These are phyloP conservation scores for Nyleta sp. DNA, from an alignment of 2,888 invertebrate species.

Conservation along the genomic window DNA sequence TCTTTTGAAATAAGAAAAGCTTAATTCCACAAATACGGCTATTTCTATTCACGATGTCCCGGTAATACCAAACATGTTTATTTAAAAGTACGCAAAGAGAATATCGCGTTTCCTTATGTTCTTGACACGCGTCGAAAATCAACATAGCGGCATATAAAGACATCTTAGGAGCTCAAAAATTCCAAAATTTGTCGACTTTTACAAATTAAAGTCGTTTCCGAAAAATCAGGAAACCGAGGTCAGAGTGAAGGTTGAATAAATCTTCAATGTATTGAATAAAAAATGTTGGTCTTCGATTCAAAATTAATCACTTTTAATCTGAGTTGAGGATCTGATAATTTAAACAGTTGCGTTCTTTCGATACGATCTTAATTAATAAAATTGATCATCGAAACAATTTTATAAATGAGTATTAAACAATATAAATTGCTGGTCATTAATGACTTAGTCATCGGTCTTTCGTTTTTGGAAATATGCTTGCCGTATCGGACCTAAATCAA, in stretches of 20 bases:
- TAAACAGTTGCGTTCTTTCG: too few species aligned
- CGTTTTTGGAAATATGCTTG: conserved; percentile 17
- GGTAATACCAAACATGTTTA: conserved; percentile 45
- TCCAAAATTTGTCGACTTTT: conserved; percentile 22
- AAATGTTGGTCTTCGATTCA: background rate
- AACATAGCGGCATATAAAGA: conserved; percentile 14
- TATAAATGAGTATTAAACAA: conserved; percentile 21
- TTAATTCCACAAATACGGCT: conserved; percentile 22
- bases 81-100: conserved; percentile 40
- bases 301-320: conserved; percentile 14
- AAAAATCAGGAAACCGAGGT: background rate
- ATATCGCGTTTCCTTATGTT: conserved; percentile 42
- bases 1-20: conserved; percentile 28
- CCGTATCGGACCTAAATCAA: conserved; percentile 21
- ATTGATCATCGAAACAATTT: conserved; percentile 7
- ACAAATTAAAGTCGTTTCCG: conserved; percentile 12
- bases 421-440: conserved; percentile 31
- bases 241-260: background rate
- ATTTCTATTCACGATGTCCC: conserved; percentile 40
- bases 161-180: background rate
- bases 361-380: conserved; percentile 40
- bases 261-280: background rate
- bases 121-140: conserved; percentile 49
- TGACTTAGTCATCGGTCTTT: conserved; percentile 27
- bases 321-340: background rate